These are phyloP conservation scores for Probosciger aterrimus DNA, from an alignment of 2,113 vertebrate species.

Conservation along the genomic window DNA sequence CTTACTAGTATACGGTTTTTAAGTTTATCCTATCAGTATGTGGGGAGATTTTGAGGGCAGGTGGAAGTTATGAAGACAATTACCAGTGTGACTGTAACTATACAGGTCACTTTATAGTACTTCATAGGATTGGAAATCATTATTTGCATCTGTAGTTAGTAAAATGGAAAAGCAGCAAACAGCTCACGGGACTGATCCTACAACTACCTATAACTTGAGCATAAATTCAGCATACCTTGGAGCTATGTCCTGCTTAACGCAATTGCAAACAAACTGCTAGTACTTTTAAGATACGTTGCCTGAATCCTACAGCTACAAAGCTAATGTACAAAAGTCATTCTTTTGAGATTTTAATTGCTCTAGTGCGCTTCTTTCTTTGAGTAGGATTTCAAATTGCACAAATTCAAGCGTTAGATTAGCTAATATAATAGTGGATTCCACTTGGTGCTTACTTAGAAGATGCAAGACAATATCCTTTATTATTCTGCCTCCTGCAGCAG, in stretches of 20 bases:
- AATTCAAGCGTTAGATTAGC: not conserved
- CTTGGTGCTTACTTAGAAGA: not conserved
- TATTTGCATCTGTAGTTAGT: not conserved
- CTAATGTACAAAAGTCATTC: not conserved
- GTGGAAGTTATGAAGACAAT: constrained; percentile 6
- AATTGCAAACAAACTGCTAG: not conserved
- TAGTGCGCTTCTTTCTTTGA: not conserved
- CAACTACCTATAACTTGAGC: not conserved
- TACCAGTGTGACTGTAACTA: not conserved
- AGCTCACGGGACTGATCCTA: not conserved
- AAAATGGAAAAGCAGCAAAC: not conserved
- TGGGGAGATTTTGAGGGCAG: constrained; percentile 16
- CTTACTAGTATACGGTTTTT: not conserved
- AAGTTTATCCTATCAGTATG: not conserved
- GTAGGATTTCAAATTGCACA: not conserved
- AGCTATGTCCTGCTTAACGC: not conserved
- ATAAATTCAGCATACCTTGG: not conserved
- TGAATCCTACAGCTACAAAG: not conserved
- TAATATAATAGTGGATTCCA: not conserved
- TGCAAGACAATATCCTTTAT: not conserved
- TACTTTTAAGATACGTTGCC: not conserved
- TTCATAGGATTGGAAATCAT: not conserved
- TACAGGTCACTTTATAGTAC: not conserved
- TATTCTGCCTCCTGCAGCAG: not conserved
- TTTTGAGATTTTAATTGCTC: not conserved